These are phyloP conservation scores for Phrynocephalus versicolor DNA, from an alignment of 2,113 vertebrate species.

Conservation along the genomic window DNA sequence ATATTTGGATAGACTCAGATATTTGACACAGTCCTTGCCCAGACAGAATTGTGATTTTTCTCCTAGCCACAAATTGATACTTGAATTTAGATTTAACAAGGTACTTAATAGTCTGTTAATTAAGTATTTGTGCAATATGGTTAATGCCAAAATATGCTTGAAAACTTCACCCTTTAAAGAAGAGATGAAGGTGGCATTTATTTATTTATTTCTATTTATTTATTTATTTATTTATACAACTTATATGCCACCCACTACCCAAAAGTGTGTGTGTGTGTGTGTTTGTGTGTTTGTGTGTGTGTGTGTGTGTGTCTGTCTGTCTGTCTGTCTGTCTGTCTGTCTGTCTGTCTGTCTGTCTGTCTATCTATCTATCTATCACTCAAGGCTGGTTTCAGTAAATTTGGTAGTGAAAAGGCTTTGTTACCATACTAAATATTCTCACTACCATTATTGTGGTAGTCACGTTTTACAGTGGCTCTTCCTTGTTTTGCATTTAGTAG, in stretches of 20 bases:
- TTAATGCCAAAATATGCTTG: conserved; percentile 38
- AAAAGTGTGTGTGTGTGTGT: too few species aligned
- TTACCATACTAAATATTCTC: conserved; percentile 31
- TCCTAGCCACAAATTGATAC: conserved; percentile 43
- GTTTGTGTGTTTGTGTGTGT: too few species aligned
- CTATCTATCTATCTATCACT: too few species aligned
- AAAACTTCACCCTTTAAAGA: conserved; percentile 56
- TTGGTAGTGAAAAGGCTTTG: conserved; percentile 44
- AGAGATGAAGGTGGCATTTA: conserved; percentile 39
- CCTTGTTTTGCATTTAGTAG: neutral
- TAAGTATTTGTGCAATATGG: conserved; percentile 53
- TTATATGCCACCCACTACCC: too few species aligned
- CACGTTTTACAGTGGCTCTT: neutral
- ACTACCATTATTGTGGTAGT: conserved; percentile 6
- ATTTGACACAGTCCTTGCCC: conserved; percentile 43
- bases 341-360: too few species aligned
- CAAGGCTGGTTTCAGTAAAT: conserved; percentile 18
- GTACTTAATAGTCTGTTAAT: conserved; percentile 62
- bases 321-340: too few species aligned
- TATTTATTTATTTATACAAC: too few species aligned
- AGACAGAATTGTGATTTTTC: conserved; percentile 50
- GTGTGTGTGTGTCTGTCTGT: too few species aligned
- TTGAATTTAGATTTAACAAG: conserved; percentile 60
- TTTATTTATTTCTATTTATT: too few species aligned
- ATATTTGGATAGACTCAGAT: conserved; percentile 33